A percentile compares a stretch with the other conserved stretches of the same genome.
phyloP scores from a whole-genome alignment of 1,140 invertebrate genomes.

The Trypoxylus dichotomus region DNA sequence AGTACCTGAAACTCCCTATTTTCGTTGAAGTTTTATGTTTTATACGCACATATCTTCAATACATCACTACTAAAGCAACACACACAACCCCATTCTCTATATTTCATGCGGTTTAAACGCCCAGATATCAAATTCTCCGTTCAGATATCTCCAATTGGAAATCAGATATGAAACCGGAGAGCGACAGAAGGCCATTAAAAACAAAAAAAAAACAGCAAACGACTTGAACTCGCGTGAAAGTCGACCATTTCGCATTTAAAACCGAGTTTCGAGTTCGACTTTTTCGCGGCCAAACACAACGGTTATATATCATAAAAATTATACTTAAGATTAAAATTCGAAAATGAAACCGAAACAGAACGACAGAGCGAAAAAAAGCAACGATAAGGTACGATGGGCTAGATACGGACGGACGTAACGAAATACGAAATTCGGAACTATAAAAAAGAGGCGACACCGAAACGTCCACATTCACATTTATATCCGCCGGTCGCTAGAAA shows the following conservation, averaged over 20 bases:
- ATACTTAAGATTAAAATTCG: slow-evolving; percentile 1
- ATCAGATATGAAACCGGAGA: not conserved
- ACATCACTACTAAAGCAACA: no score
- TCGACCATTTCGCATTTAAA: not conserved
- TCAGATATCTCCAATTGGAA: not conserved
- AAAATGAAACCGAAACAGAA: not conserved
- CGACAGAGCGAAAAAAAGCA: not conserved
- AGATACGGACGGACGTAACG: not conserved
- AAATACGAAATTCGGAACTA: not conserved
- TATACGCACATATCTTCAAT: no score
- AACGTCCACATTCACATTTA: not conserved
- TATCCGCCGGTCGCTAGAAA: not conserved
- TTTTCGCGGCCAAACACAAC: not conserved
- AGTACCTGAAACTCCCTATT: no score
- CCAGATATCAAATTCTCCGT: no score
- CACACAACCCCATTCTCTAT: no score
- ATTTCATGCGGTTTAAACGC: no score
- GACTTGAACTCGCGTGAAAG: not conserved
- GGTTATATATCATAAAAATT: not conserved
- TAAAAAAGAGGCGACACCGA: not conserved
- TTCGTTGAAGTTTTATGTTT: no score
- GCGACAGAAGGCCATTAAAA: not conserved
- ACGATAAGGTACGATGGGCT: not conserved
- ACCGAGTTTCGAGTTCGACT: not conserved
- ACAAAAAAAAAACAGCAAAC: not conserved